These are phyloP conservation scores for Drosophila anomelani DNA, from an alignment of 2,888 invertebrate species.

Conservation along the genomic window DNA sequence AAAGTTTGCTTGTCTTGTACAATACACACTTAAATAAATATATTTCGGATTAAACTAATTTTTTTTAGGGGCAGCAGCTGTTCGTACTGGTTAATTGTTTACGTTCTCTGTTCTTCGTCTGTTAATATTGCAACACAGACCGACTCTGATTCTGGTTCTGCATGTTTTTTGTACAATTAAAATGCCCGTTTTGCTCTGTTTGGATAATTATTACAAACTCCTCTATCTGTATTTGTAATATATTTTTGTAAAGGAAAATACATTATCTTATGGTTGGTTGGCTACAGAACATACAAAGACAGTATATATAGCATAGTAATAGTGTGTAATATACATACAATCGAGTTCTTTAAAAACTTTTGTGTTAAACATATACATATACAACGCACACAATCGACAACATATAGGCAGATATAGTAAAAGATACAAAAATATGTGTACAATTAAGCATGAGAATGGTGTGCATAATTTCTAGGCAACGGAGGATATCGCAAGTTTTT, in stretches of 20 bases:
- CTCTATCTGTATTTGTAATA: conserved; percentile 61
- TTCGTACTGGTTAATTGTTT: conserved; percentile 17
- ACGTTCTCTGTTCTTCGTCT: conserved; percentile 6
- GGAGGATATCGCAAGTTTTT: conserved; percentile 7
- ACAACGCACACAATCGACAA: conserved; percentile 57
- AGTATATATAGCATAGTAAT: conserved; percentile 10
- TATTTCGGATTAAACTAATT: conserved; percentile 23
- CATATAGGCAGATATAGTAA: conserved; percentile 43
- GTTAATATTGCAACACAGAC: conserved; percentile 10
- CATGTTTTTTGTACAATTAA: conserved; percentile 5
- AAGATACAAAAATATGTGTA: conserved; percentile 46
- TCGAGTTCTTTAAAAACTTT: conserved; percentile 54
- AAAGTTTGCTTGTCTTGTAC: conserved; percentile 24
- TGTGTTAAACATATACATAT: conserved; percentile 52
- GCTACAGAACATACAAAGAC: conserved; percentile 65
- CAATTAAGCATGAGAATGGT: conserved; percentile 43
- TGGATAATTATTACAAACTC: conserved; percentile 27
- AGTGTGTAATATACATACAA: conserved; percentile 60
- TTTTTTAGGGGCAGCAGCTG: conserved; percentile 4
- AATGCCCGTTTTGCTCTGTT: conserved; percentile 11
- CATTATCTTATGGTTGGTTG: conserved; percentile 52
- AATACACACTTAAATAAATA: conserved; percentile 18
- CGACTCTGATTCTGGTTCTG: background rate
- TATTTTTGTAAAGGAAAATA: conserved; percentile 79
- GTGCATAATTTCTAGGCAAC: conserved; percentile 35